A percentile compares a stretch with the other conserved stretches of the same genome.
Conservation (phyloP, 2,888 invertebrate species). For the Leistus spinibarbis region DNA sequence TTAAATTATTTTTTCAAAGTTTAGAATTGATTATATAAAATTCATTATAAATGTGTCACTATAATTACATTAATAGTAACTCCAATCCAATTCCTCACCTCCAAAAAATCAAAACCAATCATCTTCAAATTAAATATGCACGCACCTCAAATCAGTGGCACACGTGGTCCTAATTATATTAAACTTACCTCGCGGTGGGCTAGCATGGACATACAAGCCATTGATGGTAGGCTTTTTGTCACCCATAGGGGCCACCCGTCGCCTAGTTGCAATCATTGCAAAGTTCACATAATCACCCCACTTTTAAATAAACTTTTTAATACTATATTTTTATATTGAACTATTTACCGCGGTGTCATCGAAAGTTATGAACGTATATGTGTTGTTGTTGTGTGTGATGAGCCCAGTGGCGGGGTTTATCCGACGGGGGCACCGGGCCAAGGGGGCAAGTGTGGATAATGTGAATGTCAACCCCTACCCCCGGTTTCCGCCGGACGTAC, state of each 20-base stretch:
- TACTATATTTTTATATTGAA: too few relatives aligned
- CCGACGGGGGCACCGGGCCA: neutral
- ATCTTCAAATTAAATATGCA: neutral
- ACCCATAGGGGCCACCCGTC: conserved; percentile 13
- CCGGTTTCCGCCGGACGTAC: neutral
- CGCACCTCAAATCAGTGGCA: neutral
- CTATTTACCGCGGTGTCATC: neutral
- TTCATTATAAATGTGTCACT: too few relatives aligned
- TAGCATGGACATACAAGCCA: conserved; percentile 68
- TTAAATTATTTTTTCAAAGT: too few relatives aligned
- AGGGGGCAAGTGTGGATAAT: conserved; percentile 23
- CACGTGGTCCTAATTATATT: neutral
- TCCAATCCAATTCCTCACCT: neutral
- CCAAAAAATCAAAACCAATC: neutral
- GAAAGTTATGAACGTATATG: neutral
- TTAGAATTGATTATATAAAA: too few relatives aligned
- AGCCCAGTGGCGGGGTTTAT: neutral
- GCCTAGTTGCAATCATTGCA: conserved; percentile 15
- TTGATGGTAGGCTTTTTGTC: conserved; percentile 46
- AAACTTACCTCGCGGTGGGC: conserved; percentile 67
- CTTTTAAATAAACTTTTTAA: neutral
- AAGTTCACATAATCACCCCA: conserved; percentile 1
- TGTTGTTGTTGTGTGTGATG: conserved; percentile 5
- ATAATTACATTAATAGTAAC: too few relatives aligned
- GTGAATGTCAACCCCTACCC: conserved; percentile 20